A percentile compares a stretch with the other conserved stretches of the same genome.
These are phyloP conservation scores for Philonicus albiceps DNA, from an alignment of 2,888 invertebrate genomes.

Conservation along the genomic window DNA sequence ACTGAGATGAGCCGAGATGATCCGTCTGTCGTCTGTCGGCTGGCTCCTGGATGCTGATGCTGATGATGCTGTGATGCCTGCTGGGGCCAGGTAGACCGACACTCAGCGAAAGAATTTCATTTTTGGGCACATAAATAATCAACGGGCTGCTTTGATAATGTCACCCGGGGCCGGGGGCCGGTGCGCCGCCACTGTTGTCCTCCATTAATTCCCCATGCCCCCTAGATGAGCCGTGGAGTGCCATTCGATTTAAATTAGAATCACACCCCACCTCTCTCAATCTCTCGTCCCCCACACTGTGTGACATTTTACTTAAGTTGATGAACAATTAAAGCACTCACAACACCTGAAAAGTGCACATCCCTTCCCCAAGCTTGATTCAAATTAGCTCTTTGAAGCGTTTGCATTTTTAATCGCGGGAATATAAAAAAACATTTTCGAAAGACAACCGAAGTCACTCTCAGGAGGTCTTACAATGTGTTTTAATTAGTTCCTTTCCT, in stretches of 20 bases:
- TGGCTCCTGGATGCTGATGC: neutral
- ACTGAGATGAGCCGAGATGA: conserved; percentile 1
- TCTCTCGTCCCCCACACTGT: neutral
- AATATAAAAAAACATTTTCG: neutral
- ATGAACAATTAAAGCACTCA: conserved; percentile 29
- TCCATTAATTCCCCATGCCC: neutral
- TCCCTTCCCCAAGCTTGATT: neutral
- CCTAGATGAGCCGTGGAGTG: neutral
- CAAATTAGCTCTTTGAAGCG: neutral
- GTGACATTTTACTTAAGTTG: conserved; percentile 28
- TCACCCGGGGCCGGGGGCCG: neutral
- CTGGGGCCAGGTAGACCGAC: neutral
- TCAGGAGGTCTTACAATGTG: neutral
- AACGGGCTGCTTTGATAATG: conserved; percentile 25
- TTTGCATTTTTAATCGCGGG: neutral
- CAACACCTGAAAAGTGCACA: neutral
- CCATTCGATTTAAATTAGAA: conserved; percentile 25
- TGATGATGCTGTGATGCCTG: neutral
- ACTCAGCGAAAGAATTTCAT: conserved; percentile 15
- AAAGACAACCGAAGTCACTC: neutral
- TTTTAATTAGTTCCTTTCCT: neutral
- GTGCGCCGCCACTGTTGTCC: neutral
- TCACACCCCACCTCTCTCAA: no score
- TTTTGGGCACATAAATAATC: conserved; percentile 21
- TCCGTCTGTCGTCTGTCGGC: neutral